Conservation (phyloP, 1,140 invertebrate species). For the Drosophila kohkoa region DNA sequence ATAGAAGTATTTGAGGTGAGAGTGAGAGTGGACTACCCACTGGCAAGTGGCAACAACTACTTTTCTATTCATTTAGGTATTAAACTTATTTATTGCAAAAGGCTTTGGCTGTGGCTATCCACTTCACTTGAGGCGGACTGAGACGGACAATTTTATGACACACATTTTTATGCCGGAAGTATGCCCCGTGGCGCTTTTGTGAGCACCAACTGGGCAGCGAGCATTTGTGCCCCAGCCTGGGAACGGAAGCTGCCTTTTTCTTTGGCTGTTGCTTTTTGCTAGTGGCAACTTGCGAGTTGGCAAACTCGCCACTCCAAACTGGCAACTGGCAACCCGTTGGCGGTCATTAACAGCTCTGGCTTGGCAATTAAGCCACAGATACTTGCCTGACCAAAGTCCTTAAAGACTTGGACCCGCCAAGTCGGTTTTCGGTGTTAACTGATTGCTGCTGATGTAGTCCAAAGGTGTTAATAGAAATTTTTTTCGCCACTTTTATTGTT, state of each 20-base stretch:
- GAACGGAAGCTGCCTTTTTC: constrained; percentile 73
- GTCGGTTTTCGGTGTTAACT: neutral
- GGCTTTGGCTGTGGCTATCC: neutral
- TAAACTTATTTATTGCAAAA: constrained; percentile 18
- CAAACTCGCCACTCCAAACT: constrained; percentile 4
- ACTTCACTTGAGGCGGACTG: neutral
- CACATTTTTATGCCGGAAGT: constrained; percentile 75
- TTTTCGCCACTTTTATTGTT: constrained; percentile 41
- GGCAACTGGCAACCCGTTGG: constrained; percentile 28
- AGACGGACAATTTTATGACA: constrained; percentile 62
- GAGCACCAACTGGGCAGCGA: constrained; percentile 25
- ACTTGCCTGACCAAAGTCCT: constrained; percentile 33
- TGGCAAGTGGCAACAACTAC: neutral
- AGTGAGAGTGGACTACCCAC: constrained; percentile 20
- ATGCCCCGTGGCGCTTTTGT: constrained; percentile 60
- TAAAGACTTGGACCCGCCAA: neutral
- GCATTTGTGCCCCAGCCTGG: constrained; percentile 48
- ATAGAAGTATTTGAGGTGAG: constrained; percentile 4
- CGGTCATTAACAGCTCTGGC: constrained; percentile 67
- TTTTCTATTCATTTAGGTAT: constrained; percentile 7
- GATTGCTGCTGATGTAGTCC: neutral
- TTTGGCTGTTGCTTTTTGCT: neutral
- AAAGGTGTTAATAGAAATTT: constrained; percentile 66
- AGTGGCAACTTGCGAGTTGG: constrained; percentile 5
- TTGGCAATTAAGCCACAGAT: constrained; percentile 58